These are phyloP conservation scores for Rhizomys pruinosus DNA, from an alignment of 2,113 vertebrate genomes.

Conservation along the genomic window DNA sequence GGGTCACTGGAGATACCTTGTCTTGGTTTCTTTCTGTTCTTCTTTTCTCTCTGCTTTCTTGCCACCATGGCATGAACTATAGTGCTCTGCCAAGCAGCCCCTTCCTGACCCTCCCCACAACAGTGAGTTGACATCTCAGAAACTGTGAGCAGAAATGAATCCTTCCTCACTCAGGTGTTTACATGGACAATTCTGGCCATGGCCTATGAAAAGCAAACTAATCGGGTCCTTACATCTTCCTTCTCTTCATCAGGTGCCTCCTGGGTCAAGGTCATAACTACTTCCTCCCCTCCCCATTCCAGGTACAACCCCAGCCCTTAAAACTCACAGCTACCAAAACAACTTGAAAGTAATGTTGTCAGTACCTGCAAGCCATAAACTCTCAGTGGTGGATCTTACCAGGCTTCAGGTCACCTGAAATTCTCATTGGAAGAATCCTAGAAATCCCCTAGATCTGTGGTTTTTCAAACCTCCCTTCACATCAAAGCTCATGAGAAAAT, in stretches of 20 bases:
- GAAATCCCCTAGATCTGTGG: rapidly evolving
- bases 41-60: background rate
- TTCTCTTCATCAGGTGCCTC: background rate
- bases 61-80: background rate
- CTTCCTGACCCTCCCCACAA: no score
- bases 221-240: no score
- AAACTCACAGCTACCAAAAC: background rate
- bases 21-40: background rate
- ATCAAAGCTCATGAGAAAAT: background rate
- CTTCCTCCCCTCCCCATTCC: no score
- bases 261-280: background rate
- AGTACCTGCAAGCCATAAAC: background rate
- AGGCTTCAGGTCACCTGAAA: background rate
- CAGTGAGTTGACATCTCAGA: no score
- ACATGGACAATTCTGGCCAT: background rate
- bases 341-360: background rate
- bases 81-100: background rate
- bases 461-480: background rate
- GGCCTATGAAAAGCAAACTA: background rate
- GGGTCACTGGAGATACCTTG: background rate
- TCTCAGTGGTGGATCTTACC: rapidly evolving
- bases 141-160: background rate
- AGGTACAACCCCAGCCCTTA: background rate
- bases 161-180: background rate
- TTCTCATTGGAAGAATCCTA: background rate